Percentiles rank a stretch among this genome's conserved stretches.
Evolutionary conservation across 2,113 vertebrate species (phyloP).

Genomic region (Sinocyclocheilus anshuiensis): DNA sequence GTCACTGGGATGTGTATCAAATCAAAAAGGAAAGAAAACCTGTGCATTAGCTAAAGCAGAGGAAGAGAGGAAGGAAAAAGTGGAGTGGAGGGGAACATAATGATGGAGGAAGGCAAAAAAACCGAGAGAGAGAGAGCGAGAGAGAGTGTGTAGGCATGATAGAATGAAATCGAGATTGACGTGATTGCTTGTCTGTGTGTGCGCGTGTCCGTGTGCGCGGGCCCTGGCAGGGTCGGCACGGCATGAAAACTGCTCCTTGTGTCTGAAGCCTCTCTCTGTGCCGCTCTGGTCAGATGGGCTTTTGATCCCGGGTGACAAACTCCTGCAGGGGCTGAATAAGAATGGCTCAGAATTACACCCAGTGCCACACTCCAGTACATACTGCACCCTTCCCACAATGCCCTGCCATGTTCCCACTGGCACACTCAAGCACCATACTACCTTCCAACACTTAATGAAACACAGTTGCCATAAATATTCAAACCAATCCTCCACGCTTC

Average conservation of each 20-base stretch:
- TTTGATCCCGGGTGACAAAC: constrained; percentile 41
- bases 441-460: constrained; percentile 10
- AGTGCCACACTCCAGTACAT: constrained; percentile 22
- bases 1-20: constrained; percentile 34
- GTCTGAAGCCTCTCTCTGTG: constrained; percentile 43
- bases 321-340: constrained; percentile 40
- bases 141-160: constrained; percentile 6
- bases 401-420: constrained; percentile 8
- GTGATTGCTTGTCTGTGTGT: neutral
- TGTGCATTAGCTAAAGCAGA: constrained; percentile 1
- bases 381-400: constrained; percentile 9
- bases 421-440: neutral
- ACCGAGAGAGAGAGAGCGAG: neutral
- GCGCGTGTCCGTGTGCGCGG: neutral
- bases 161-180: constrained; percentile 20
- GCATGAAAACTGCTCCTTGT: constrained; percentile 40
- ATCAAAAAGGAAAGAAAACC: constrained; percentile 9
- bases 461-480: constrained; percentile 32
- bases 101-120: constrained; percentile 8
- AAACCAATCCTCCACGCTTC: neutral
- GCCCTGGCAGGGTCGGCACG: neutral
- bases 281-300: constrained; percentile 41
- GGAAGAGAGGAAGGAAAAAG: neutral
- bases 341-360: constrained; percentile 29
- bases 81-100: too few species aligned